phyloP scores from a whole-genome alignment of 2,113 vertebrate genomes.

The cat (Felis catus) region F.catus_Fca126_mat1.0 CM031419.1:66391001-66391500 shows the following conservation, averaged over 20 bases:
- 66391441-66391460: not conserved
- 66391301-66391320: not conserved
- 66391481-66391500: not conserved
- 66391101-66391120: not conserved
- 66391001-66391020: not conserved
- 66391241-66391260: not conserved
- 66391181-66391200: not conserved
- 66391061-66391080: not conserved
- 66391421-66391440: not conserved
- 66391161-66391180: not conserved
- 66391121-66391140: not conserved
- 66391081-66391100: not conserved
- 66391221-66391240: not conserved
- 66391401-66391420: not conserved
- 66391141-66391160: not conserved
- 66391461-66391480: not conserved
- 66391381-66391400: not conserved
- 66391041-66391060: not conserved
- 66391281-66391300: fast-evolving
- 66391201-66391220: not conserved
- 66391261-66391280: fast-evolving
- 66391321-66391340: not conserved
- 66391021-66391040: not conserved
- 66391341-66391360: not conserved
- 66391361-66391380: not conserved